Conservation (phyloP, 2,888 invertebrate species). For the Drosophila imparisetae region DNA sequence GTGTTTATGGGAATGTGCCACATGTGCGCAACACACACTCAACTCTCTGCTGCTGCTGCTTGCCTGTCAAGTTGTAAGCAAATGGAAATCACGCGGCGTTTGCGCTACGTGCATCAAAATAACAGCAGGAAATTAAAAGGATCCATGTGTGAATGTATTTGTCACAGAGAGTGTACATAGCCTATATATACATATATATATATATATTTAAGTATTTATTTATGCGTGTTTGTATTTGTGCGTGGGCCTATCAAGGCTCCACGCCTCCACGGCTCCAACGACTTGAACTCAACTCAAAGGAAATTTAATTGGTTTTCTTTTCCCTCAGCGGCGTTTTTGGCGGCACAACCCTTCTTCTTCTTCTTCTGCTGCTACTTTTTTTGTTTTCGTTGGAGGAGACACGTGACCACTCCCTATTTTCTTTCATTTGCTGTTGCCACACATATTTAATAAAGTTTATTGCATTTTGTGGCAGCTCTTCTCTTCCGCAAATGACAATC, state of each 20-base stretch:
- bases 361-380: neutral
- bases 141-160: slow-evolving; percentile 50
- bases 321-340: neutral
- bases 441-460: slow-evolving; percentile 63
- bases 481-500: slow-evolving; percentile 31
- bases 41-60: slow-evolving; percentile 6
- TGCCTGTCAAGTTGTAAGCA: slow-evolving; percentile 37
- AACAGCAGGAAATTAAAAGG: slow-evolving; percentile 80
- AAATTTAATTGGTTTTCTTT: slow-evolving; percentile 68
- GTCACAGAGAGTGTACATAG: slow-evolving; percentile 1
- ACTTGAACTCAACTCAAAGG: slow-evolving; percentile 37
- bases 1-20: slow-evolving; percentile 68
- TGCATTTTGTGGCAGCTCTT: slow-evolving; percentile 39
- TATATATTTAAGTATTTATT: neutral
- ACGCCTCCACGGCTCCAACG: slow-evolving; percentile 36
- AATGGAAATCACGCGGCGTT: slow-evolving; percentile 77
- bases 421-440: neutral
- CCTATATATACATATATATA: neutral
- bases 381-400: slow-evolving; percentile 1
- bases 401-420: slow-evolving; percentile 2
- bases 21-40: slow-evolving; percentile 55
- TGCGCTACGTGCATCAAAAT: slow-evolving; percentile 65
- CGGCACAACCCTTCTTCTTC: slow-evolving; percentile 10
- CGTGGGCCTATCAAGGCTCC: slow-evolving; percentile 49
- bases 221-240: slow-evolving; percentile 7